Base-by-base conservation (phyloP, 2,888 invertebrate genomes). In the Drosophila testacea region DNA sequence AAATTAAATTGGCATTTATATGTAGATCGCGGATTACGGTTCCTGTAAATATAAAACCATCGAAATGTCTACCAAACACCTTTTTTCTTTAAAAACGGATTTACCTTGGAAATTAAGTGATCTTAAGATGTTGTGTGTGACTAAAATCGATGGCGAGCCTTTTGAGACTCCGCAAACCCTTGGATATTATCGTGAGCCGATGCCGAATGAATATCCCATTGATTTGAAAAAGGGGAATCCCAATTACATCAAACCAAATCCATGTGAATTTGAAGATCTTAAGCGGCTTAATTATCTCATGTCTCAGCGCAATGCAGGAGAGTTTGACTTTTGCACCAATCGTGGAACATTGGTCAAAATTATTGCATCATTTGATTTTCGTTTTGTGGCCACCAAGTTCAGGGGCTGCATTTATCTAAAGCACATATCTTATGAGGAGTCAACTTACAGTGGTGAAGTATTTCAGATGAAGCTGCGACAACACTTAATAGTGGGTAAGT, bases 271-370 rank as follows among this genome's bases (percentile, higher is more conserved):
- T 22, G 30, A 47, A 10, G 4, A 32, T 13, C 6, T 5, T 9
- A 13, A 32, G 1, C 32, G 9, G n/a, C 9, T 32, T 3, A 13
- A 47, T 4, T 30, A 47, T 9, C 30, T 30, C 6, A 47, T 30
- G 47, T 13, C 47, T 13, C n/a, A 30, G 13, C 4, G 9, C 13
- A 30, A 47, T 4, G 13, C 30, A 1, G 47, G 30, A 32, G 30
- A 30, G 47, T 47, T 47, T 32, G 47, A 47, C 13, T 47, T 47
- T 47, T 47, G 47, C 30, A 47, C 47, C 13, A 47, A 32, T 32
- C 47, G 30, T 7, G 47, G 30, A 7, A 5, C n/a, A 32, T 30
- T 47, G 30, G 4, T 47, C 9, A 47, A 32, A 30, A 13, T 47
- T 4, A n/a, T 30, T 2, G 9, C 30, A 30, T 30, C n/a, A 4